phyloP scores from a whole-genome alignment of 1,140 invertebrate genomes.

The Neuroterus valhalla region DNA sequence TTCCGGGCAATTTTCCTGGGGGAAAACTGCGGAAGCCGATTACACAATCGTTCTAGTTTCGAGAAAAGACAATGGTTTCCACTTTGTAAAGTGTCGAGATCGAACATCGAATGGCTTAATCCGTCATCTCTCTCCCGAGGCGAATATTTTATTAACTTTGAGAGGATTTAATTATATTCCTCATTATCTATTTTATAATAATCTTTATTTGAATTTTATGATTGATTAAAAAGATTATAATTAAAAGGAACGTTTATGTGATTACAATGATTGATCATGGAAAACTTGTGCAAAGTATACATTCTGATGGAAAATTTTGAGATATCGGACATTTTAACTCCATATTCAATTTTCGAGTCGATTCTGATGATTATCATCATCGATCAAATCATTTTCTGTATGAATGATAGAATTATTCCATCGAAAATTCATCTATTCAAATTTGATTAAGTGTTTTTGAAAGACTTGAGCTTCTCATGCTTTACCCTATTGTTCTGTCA shows the following conservation, averaged over 20 bases:
- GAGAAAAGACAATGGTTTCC: conserved; percentile 60
- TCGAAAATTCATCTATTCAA: neutral
- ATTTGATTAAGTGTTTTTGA: neutral
- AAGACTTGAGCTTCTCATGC: neutral
- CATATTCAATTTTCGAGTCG: too few species aligned
- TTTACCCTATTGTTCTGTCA: neutral
- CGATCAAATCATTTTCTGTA: too few species aligned
- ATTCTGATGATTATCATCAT: too few species aligned
- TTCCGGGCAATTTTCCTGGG: conserved; percentile 55
- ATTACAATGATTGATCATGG: too few species aligned
- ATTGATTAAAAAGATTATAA: too few species aligned
- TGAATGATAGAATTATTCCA: too few species aligned
- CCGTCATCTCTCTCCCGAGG: conserved; percentile 10
- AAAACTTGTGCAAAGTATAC: too few species aligned
- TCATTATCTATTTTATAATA: neutral
- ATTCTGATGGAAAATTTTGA: too few species aligned
- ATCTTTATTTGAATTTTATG: neutral
- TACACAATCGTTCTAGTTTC: conserved; percentile 62
- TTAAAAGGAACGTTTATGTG: too few species aligned
- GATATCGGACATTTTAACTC: too few species aligned
- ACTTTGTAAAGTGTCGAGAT: conserved; percentile 54
- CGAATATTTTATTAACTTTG: conserved; percentile 4
- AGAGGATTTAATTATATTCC: neutral
- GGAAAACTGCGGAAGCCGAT: conserved; percentile 65
- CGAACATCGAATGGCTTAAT: conserved; percentile 32